These are phyloP conservation scores for Anseranas semipalmata DNA, from an alignment of 2,113 vertebrate species.

Conservation along the genomic window DNA sequence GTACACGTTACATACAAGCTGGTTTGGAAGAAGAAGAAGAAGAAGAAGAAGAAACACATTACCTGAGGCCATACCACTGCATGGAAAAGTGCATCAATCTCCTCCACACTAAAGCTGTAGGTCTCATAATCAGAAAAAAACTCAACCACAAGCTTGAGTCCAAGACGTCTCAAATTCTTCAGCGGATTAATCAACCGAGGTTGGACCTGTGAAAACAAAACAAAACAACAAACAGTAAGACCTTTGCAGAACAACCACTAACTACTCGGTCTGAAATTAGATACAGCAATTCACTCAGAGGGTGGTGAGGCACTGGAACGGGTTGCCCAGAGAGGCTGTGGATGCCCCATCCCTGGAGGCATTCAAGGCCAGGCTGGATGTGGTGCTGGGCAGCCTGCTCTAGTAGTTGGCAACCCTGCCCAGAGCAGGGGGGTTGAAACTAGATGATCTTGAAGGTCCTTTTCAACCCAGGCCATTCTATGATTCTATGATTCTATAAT, in stretches of 20 bases:
- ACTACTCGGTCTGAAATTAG: background rate
- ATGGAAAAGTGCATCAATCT: constrained; percentile 90
- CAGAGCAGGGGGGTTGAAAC: too few relatives aligned
- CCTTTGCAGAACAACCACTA: background rate
- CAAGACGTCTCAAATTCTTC: constrained; percentile 92
- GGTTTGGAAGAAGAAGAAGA: background rate
- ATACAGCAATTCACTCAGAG: background rate
- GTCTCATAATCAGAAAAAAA: constrained; percentile 90
- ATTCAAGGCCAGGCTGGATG: too few relatives aligned
- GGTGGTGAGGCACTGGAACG: too few relatives aligned
- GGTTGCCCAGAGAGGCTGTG: too few relatives aligned
- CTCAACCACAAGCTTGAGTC: constrained; percentile 86
- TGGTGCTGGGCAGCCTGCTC: too few relatives aligned
- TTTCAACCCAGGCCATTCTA: too few relatives aligned
- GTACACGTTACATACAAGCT: background rate
- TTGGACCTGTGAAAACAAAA: constrained; percentile 81
- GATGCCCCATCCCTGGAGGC: too few relatives aligned
- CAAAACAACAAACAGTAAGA: background rate
- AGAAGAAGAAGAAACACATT: background rate
- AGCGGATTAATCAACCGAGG: constrained; percentile 86
- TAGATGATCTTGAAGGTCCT: too few relatives aligned
- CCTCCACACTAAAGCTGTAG: constrained; percentile 86
- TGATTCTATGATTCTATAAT: too few relatives aligned
- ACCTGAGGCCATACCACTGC: constrained; percentile 96
- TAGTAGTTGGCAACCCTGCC: too few relatives aligned